A percentile compares a stretch with the other conserved stretches of the same genome.
Conservation (phyloP, 2,797 vertebrate species). For the Sebastes steindachneri region DNA sequence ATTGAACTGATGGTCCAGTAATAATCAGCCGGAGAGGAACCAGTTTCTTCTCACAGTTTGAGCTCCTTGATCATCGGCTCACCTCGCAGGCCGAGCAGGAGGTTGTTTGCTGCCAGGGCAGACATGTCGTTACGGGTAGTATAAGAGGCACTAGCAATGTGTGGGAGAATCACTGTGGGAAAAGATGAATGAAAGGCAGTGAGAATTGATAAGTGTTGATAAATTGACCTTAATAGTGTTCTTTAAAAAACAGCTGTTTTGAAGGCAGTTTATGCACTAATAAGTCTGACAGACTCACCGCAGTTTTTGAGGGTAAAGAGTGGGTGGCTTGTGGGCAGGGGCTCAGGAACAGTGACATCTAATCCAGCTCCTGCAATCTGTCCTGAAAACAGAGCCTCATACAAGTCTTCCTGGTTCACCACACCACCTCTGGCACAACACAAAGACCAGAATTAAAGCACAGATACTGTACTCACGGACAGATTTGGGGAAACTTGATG, state of each 20-base stretch:
- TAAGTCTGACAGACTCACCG: conserved; percentile 56
- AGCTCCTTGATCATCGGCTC: conserved; percentile 85
- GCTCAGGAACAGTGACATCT: conserved; percentile 83
- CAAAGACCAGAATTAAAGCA: background rate
- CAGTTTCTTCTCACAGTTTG: conserved; percentile 65
- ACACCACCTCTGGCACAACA: conserved; percentile 76
- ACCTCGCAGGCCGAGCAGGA: conserved; percentile 84
- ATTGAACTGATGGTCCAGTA: background rate
- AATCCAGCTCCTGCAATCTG: conserved; percentile 81
- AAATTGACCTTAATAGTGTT: too few species aligned
- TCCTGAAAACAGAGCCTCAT: conserved; percentile 76
- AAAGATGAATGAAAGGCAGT: background rate
- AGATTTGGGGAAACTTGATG: background rate
- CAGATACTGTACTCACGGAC: background rate
- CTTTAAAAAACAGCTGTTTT: background rate
- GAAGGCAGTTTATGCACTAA: background rate
- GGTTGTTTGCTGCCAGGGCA: conserved; percentile 85
- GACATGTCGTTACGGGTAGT: conserved; percentile 88
- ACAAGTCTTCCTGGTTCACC: conserved; percentile 85
- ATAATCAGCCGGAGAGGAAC: background rate
- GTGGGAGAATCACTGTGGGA: conserved; percentile 86
- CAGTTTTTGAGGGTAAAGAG: conserved; percentile 85
- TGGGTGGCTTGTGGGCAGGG: conserved; percentile 78
- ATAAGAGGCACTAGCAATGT: conserved; percentile 87
- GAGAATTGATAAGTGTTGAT: background rate